Conservation (phyloP, 2,797 vertebrate genomes). For the Hyperoplus lanceolatus region DNA sequence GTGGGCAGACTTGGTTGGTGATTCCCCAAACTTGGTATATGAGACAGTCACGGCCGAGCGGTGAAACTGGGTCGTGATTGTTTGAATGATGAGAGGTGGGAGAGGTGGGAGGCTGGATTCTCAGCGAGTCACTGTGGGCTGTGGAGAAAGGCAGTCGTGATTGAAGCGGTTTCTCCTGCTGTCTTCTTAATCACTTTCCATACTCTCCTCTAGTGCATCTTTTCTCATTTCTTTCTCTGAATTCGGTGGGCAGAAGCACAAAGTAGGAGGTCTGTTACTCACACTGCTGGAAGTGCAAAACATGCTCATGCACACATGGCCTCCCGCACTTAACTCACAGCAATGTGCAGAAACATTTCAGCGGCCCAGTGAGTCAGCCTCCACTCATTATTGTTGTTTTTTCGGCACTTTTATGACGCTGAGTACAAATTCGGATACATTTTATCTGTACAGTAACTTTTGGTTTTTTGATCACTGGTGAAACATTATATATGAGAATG, state of each 20-base stretch:
- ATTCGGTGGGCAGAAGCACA: slow-evolving; percentile 62
- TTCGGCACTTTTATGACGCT: slow-evolving; percentile 40
- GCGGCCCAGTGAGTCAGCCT: slow-evolving; percentile 29
- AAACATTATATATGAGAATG: slow-evolving; percentile 20
- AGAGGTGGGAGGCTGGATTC: slow-evolving; percentile 67
- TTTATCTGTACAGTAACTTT: slow-evolving; percentile 35
- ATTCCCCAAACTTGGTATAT: slow-evolving; percentile 49
- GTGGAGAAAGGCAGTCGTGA: slow-evolving; percentile 58
- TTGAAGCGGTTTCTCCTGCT: slow-evolving; percentile 62
- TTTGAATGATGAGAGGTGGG: slow-evolving; percentile 66
- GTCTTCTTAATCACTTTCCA: slow-evolving; percentile 59
- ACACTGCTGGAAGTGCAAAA: slow-evolving; percentile 47
- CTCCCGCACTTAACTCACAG: slow-evolving; percentile 40
- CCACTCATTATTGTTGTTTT: background rate
- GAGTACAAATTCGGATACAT: slow-evolving; percentile 34
- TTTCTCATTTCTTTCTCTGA: slow-evolving; percentile 44
- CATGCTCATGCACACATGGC: slow-evolving; percentile 33
- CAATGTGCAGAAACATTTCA: slow-evolving; percentile 45
- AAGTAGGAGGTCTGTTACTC: slow-evolving; percentile 68
- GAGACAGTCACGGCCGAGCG: slow-evolving; percentile 51
- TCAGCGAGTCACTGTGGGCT: slow-evolving; percentile 58
- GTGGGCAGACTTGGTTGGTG: slow-evolving; percentile 48
- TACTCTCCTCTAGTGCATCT: slow-evolving; percentile 44
- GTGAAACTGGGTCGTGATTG: slow-evolving; percentile 42
- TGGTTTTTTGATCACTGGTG: slow-evolving; percentile 29